Percentiles rank a stretch among this genome's conserved stretches.
These are phyloP conservation scores for Troglohyphantes excavatus DNA, from an alignment of 2,888 invertebrate species.

Conservation along the genomic window DNA sequence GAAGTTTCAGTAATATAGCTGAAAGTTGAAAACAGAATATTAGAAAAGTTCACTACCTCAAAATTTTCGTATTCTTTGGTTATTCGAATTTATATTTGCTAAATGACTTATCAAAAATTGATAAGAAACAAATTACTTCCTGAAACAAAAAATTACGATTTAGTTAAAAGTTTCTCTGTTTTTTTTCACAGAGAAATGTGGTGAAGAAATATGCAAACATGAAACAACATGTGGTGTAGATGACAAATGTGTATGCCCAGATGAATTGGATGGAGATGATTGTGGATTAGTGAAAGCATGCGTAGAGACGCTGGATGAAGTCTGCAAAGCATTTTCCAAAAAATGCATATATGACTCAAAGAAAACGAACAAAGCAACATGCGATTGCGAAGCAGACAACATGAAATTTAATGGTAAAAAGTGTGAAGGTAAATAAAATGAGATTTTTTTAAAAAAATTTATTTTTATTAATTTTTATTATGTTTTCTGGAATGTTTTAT, in stretches of 20 bases:
- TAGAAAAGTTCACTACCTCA: no score
- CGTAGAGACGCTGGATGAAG: neutral
- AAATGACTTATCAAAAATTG: no score
- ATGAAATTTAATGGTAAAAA: neutral
- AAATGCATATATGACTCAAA: neutral
- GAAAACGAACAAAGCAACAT: neutral
- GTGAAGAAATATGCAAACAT: neutral
- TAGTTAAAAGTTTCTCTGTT: no score
- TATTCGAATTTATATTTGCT: no score
- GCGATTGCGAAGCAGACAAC: neutral
- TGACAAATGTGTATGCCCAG: constrained; percentile 1
- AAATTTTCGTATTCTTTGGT: no score
- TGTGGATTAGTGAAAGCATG: constrained; percentile 2
- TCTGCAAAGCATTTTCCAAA: neutral
- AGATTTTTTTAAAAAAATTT: no score
- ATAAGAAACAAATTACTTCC: no score
- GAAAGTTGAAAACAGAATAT: no score
- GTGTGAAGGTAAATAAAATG: neutral
- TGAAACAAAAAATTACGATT: no score
- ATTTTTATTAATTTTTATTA: no score
- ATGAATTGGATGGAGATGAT: neutral
- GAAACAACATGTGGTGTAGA: neutral
- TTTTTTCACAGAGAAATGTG: neutral
- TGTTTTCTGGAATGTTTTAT: no score
- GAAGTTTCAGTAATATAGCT: no score